Percentiles rank a stretch among this genome's conserved stretches.
Evolutionary conservation across 2,113 vertebrate genomes (phyloP).

Genomic region (Acinonyx jubatus): DNA sequence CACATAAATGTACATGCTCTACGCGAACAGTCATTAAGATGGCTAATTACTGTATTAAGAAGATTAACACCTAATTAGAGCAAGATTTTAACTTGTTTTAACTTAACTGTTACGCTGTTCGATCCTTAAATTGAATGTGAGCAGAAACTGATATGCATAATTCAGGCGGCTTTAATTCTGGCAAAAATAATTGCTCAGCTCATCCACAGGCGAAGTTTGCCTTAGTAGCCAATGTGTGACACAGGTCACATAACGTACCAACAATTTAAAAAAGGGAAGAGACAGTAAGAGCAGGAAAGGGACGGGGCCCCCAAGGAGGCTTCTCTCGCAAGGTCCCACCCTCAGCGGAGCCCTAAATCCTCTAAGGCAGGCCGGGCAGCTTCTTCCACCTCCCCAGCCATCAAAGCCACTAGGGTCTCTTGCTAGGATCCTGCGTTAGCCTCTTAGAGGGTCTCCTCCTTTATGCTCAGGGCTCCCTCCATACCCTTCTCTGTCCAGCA

Average conservation of each 20-base stretch:
- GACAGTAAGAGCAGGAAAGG: neutral
- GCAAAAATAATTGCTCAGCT: neutral
- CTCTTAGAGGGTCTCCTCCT: neutral
- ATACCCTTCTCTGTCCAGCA: neutral
- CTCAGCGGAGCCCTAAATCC: neutral
- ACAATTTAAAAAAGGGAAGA: neutral
- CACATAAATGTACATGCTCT: neutral
- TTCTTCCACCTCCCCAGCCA: too few species aligned
- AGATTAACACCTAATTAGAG: neutral
- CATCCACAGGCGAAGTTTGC: neutral
- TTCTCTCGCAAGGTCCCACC: neutral
- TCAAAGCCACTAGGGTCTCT: neutral
- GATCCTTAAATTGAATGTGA: neutral
- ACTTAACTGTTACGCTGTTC: neutral
- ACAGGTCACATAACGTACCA: neutral
- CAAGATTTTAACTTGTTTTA: slow-evolving; percentile 20
- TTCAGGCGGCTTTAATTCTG: neutral
- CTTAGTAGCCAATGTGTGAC: neutral
- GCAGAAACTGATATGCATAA: neutral
- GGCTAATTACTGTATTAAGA: neutral
- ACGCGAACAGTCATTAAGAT: neutral
- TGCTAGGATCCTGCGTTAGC: neutral
- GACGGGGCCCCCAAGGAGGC: neutral
- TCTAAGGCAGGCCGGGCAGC: neutral
- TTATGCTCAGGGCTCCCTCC: neutral